These are phyloP conservation scores for Dromius quadrimaculatus DNA, from an alignment of 2,888 invertebrate species.

Conservation along the genomic window DNA sequence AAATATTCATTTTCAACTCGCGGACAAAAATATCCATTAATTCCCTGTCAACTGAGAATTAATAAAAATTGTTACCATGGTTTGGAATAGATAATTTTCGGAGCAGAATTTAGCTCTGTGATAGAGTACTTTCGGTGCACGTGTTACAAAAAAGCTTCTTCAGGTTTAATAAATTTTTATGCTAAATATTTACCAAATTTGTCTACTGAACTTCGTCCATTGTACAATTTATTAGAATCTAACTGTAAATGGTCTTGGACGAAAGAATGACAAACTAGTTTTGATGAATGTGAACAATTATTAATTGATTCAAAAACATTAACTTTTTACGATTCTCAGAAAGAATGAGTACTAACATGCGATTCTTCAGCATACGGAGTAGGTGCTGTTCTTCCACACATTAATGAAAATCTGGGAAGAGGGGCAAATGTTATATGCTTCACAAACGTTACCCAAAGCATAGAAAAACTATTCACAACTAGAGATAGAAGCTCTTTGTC, in stretches of 20 bases:
- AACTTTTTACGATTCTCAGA: background rate
- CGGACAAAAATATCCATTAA: too few species aligned
- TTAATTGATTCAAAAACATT: constrained; percentile 3
- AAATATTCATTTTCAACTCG: too few species aligned
- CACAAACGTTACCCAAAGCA: background rate
- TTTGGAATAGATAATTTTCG: too few species aligned
- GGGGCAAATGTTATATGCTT: background rate
- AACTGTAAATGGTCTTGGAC: background rate
- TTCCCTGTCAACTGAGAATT: too few species aligned
- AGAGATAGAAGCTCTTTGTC: background rate
- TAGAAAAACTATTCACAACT: background rate
- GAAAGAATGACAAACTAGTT: background rate
- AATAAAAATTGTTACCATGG: too few species aligned
- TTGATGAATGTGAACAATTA: background rate
- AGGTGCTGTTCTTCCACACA: background rate
- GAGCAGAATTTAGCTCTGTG: too few species aligned
- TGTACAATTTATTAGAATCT: background rate
- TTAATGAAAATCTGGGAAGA: background rate
- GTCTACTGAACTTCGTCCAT: background rate
- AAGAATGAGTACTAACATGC: background rate
- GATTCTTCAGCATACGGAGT: constrained; percentile 3
- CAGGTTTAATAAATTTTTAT: constrained; percentile 7
- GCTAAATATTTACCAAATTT: constrained; percentile 17
- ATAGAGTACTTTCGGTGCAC: too few species aligned
- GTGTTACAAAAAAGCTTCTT: constrained; percentile 1